Base-by-base conservation (phyloP, 1,140 invertebrate genomes). In the Cheumatopsyche charites region DNA sequence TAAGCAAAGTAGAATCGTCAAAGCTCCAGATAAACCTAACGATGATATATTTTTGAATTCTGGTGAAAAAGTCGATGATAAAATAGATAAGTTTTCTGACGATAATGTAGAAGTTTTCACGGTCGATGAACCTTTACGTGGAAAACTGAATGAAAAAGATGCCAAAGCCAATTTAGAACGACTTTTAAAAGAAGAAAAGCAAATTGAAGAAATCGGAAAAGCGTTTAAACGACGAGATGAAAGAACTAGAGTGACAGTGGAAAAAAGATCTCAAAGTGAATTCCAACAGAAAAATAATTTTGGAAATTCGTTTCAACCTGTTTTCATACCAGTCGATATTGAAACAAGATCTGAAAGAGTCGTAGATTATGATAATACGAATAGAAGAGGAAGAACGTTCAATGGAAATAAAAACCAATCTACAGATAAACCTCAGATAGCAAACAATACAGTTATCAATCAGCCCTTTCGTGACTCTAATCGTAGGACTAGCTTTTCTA, bases 161-260 rank as follows among this genome's bases (percentile, higher is more conserved):
- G 81, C 80, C 61, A 62, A 77, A 71, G 70, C 80, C 1, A 77
- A 82, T 78, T 73, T 81, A 0, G 83, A 82, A 79, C 81, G 80
- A 49, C 75, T 84, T 55, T 79, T 83, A 77, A 82, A 83, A 1
- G 83, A 85, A 76, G 83, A 84, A 29, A 81, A 78, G 70, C 83
- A 85, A 73, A 85, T 85, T 62, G 83, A 84, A 78, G 83, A 82
- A 25, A 83, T 85, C 6, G 83, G 83, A 11, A 79, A 82, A 72
- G 73, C 83, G 6, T 71, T 85, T 58, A 81, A 81, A 47, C 79
- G 82, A 0, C 79, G 80, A 71, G 71, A 68, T 29, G 77, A 81
- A 19, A 80, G 79, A 17, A 79, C 78, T 2, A 83, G 82, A 73
- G 29, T 83, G 0, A 74, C 83, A 15, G 58, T 83, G 47, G 81